Percentiles rank a stretch among this genome's conserved stretches.
phyloP scores from a whole-genome alignment of 2,888 invertebrate genomes.

The Heliconius cydno region DNA sequence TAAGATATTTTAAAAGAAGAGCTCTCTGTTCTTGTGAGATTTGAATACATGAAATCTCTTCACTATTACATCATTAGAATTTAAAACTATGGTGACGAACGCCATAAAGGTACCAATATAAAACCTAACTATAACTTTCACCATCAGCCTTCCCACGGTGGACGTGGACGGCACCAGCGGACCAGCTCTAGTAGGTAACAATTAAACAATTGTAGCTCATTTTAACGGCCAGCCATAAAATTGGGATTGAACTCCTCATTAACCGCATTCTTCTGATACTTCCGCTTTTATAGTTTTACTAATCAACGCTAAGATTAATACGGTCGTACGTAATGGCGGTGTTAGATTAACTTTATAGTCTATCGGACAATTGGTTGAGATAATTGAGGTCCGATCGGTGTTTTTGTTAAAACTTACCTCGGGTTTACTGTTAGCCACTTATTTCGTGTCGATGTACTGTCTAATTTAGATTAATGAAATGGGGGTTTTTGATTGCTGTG shows the following conservation, averaged over 20 bases:
- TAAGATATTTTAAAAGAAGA: background rate
- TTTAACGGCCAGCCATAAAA: slow-evolving; percentile 81
- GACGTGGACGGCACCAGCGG: slow-evolving; percentile 60
- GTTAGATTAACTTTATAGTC: slow-evolving; percentile 81
- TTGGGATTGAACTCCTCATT: slow-evolving; percentile 80
- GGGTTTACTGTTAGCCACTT: slow-evolving; percentile 66
- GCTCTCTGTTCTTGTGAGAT: background rate
- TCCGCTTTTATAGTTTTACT: slow-evolving; percentile 84
- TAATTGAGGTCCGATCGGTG: slow-evolving; percentile 73
- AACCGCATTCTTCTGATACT: slow-evolving; percentile 83
- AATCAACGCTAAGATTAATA: slow-evolving; percentile 83
- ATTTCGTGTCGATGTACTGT: slow-evolving; percentile 26
- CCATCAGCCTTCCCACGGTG: slow-evolving; percentile 81
- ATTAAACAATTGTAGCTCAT: slow-evolving; percentile 83
- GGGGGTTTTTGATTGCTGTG: slow-evolving; percentile 24
- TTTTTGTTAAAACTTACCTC: slow-evolving; percentile 58
- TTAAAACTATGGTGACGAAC: slow-evolving; percentile 69
- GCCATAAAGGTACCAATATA: slow-evolving; percentile 62
- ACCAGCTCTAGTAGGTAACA: slow-evolving; percentile 75
- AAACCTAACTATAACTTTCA: slow-evolving; percentile 69
- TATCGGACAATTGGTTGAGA: slow-evolving; percentile 80
- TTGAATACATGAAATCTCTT: slow-evolving; percentile 62
- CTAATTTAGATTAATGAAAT: slow-evolving; percentile 42
- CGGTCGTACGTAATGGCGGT: slow-evolving; percentile 78
- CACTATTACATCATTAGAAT: slow-evolving; percentile 73